Conservation (phyloP, 2,113 vertebrate species). For the Rhea americana region DNA sequence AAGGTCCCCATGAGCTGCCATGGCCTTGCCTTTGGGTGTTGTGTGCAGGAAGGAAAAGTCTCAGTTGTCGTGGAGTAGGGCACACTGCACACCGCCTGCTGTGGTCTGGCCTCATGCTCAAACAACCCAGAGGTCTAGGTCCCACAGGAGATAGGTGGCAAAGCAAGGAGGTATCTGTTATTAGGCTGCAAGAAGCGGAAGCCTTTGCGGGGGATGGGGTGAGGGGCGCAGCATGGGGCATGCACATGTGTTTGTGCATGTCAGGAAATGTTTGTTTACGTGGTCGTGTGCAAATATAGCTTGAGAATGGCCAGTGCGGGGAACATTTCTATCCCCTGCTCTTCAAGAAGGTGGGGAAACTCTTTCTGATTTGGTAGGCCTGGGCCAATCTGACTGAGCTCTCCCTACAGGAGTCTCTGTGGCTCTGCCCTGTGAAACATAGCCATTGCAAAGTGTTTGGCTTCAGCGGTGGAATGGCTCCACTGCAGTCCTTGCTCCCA, state of each 20-base stretch:
- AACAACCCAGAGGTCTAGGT: not conserved
- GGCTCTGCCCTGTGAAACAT: no score
- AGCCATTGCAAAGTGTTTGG: no score
- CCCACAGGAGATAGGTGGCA: fast-evolving
- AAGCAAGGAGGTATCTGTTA: not conserved
- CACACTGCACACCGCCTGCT: not conserved
- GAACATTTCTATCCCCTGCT: not conserved
- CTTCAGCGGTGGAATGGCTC: no score
- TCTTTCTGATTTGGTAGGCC: not conserved
- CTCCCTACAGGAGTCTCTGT: no score
- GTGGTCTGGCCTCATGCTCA: not conserved
- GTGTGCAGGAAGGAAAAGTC: not conserved
- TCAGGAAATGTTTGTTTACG: not conserved
- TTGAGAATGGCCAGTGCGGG: not conserved
- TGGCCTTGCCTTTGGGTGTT: not conserved
- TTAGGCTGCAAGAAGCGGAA: not conserved
- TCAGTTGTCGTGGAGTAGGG: not conserved
- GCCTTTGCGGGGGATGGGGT: not conserved
- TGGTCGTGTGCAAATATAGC: not conserved
- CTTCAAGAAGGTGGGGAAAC: not conserved
- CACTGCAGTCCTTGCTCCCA: no score
- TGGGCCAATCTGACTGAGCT: no score
- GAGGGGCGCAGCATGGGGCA: no score
- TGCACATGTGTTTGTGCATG: fast-evolving
- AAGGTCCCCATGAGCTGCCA: not conserved